phyloP scores from a whole-genome alignment of 2,888 invertebrate genomes.

The Drepanosiphum platanoidis region DNA sequence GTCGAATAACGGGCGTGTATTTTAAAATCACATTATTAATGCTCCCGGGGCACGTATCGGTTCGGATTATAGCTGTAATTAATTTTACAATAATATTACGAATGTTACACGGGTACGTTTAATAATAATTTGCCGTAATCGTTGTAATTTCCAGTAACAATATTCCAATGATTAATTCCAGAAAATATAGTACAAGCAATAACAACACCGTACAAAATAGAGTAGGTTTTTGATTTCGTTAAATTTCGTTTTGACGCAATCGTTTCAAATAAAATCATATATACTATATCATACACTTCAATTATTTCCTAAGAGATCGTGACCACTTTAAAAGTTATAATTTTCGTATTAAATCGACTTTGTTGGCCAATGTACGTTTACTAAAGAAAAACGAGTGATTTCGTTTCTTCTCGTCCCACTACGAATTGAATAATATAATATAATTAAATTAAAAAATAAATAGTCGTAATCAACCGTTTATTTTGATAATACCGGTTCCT shows the following conservation, averaged over 20 bases:
- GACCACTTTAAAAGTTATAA: background rate
- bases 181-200: background rate
- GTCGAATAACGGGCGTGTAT: background rate
- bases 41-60: background rate
- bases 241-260: no score
- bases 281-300: no score
- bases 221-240: background rate
- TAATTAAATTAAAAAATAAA: no score
- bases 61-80: background rate
- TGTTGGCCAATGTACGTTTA: no score
- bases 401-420: no score
- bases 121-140: no score
- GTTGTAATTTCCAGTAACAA: background rate
- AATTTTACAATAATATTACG: background rate
- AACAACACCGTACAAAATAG: background rate
- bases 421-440: no score
- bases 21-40: background rate
- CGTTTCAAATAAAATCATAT: no score
- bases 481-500: no score
- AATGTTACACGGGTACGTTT: no score
- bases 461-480: no score
- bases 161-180: background rate
- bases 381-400: no score
- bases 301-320: background rate
- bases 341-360: background rate